Evolutionary conservation across 1,140 invertebrate genomes (phyloP), one percentile per base, ranked within the genome.

Genomic region (Cyclargus thomasi): DNA sequence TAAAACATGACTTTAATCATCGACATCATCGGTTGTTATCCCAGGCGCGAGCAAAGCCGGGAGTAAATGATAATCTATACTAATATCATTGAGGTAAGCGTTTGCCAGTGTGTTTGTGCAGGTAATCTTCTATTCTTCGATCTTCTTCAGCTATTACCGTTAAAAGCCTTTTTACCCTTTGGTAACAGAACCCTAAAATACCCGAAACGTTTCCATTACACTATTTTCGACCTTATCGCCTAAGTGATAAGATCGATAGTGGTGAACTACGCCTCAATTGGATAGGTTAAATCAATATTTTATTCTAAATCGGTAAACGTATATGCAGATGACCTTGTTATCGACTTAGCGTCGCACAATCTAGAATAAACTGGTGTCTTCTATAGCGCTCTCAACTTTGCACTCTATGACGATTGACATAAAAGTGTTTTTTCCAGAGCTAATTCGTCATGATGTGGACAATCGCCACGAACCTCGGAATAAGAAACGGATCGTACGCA

Each of bases 321-420:
- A 35, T 17, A 36, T 35, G 35, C 53, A 14, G 23, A 36, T 39
- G 65, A 67, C 65, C 65, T 67, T 67, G 65, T 67, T 67, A 59
- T 67, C 65, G 65, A 36, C 23, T 67, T 67, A 67, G 35, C 53
- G 65, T 29, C 57, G 53, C 21, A 65, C 53, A 65, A 66, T 66
- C 65, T 66, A 57, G 65, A 65, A 66, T 66, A 66, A 59, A 66
- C 65, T 53, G 65, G 53, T 67, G 55, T 66, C 63, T 18, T 22
- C 22, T 57, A 67, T 20, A n/a, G 17, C 4, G 55, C 18, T 20
- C 14, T 59, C 55, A 8, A 59, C 1, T 59, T 20, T 59, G 20
- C 55, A 22, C 55, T 59, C 6, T 59, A 59, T 11, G 1, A 11
- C 20, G 55, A 20, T 20, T 20, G 55, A 21, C 1, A 59, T 59